Evolutionary conservation across 2,888 invertebrate genomes (phyloP).

Genomic region (Apeira syringaria): DNA sequence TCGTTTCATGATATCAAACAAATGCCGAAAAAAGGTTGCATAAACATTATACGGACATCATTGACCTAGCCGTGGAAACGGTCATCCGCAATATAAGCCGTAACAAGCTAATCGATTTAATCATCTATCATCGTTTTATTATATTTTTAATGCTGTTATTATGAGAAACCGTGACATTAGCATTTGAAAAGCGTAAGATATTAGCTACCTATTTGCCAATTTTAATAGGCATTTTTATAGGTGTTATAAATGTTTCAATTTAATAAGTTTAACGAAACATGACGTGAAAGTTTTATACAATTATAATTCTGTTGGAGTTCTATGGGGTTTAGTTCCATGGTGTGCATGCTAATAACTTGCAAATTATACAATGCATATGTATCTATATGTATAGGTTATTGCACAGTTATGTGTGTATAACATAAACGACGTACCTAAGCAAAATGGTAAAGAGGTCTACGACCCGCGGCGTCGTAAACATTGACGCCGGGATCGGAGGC

Average conservation of each 20-base stretch:
- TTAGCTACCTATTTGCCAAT: constrained; percentile 24
- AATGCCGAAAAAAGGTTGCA: constrained; percentile 48
- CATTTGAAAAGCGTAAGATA: constrained; percentile 12
- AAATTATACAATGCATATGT: constrained; percentile 36
- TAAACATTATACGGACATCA: constrained; percentile 33
- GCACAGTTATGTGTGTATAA: constrained; percentile 48
- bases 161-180: constrained; percentile 13
- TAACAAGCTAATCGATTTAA: neutral
- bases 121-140: constrained; percentile 13
- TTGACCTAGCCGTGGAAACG: constrained; percentile 9
- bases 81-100: constrained; percentile 7
- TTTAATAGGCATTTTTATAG: constrained; percentile 15
- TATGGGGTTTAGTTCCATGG: constrained; percentile 32
- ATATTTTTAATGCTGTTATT: constrained; percentile 5
- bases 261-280: constrained; percentile 13
- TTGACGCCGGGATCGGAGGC: constrained; percentile 44
- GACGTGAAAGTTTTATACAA: constrained; percentile 39
- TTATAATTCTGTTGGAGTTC: constrained; percentile 28
- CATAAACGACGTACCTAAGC: constrained; percentile 39
- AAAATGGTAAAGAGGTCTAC: constrained; percentile 55
- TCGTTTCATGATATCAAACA: too few relatives aligned
- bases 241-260: constrained; percentile 18
- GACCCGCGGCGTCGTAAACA: constrained; percentile 46
- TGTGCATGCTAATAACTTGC: constrained; percentile 43
- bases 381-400: constrained; percentile 39